Evolutionary conservation across 2,113 vertebrate species (phyloP), one percentile per base, ranked within the genome.

Genomic region (Motacilla alba): DNA sequence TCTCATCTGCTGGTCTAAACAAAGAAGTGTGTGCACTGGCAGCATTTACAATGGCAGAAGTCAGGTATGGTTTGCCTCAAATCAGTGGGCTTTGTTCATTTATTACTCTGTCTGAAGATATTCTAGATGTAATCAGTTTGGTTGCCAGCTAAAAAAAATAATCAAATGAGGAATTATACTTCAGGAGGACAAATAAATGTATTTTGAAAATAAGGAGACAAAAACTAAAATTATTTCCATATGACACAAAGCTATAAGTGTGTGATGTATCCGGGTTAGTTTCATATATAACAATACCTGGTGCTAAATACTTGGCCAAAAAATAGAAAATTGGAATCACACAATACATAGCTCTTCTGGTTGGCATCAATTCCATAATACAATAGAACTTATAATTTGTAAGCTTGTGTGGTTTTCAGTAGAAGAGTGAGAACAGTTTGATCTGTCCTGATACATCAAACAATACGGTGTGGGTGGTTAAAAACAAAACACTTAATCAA

Each of bases 401-500:
- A 96, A 96, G 92, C 95, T 96, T 84, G 90, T 96, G 95, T 97
- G 66, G 63, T 91, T 95, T 97, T 91, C 92, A 83, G 26, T 46
- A 85, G 95, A 96, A 92, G 75, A 55, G 83, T 37, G 52, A 93
- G 96, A 97, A 97, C 96, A 97, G 94, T 98, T 97, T 94, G 92
- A 95, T 98, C 95, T 94, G 87, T 97, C 86, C 91, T 95, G 94
- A 91, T 97, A 95, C 74, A 94, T 93, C 95, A 97, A 95, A 96
- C 96, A 96, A 81, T 96, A 94, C 0, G 0, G 70, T 96, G 93
- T 96, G 97, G 95, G 92, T 98, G 96, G 94, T 86, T 97, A 92
- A 97, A 98, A 97, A 96, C 97, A 98, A 98, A 98, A 96, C 96
- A 92, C 95, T 98, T 98, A 97, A 97, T 98, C 96, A 97, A 92